Evolutionary conservation across 1,140 invertebrate genomes (phyloP), one percentile per base, ranked within the genome.

Genomic region (Schmidtea mediterranea): DNA sequence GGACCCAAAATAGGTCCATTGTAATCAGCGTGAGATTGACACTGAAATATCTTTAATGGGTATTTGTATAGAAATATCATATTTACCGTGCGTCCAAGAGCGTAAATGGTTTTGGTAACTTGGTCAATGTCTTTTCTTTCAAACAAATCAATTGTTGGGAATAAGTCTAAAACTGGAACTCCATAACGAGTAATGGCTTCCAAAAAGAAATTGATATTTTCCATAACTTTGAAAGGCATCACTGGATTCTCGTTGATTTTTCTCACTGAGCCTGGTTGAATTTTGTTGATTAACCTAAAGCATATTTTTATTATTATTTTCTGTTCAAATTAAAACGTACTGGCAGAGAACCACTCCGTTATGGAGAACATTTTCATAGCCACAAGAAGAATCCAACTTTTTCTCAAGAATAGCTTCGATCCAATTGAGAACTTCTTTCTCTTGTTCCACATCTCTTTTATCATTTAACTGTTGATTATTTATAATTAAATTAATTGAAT

Each of bases 341-440:
- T 78, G 74, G 75, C 82, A 89, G 40, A 87, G 73, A 54, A 86
- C 74, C 53, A 76, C 73, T 10, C 89, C 89, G 69, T 97, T 81
- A 55, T 76, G 78, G 0, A 95, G 72, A 32, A 90, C 74, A 56
- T 94, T 83, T 59, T 94, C 87, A 58, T 59, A 63, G 13, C 53
- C 10, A 16, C 53, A 54, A 19, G 55, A 57, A 43, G 56, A 52
- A 48, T 61, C 58, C 21, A 90, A 79, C 65, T 76, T 76, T 57
- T 81, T 76, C 37, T 79, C 81, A 45, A 82, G 70, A 46, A 90
- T 74, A 36, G 70, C 63, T 66, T 87, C 82, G 51, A 94, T 79
- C 86, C 86, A 94, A 60, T 75, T 74, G 61, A 89, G 77, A 53
- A 77, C 77, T 67, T 82, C 79, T 43, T 75, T 75, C 69, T 92